Conservation (phyloP, 2,888 invertebrate genomes). For the Hypomecis atomaria region DNA sequence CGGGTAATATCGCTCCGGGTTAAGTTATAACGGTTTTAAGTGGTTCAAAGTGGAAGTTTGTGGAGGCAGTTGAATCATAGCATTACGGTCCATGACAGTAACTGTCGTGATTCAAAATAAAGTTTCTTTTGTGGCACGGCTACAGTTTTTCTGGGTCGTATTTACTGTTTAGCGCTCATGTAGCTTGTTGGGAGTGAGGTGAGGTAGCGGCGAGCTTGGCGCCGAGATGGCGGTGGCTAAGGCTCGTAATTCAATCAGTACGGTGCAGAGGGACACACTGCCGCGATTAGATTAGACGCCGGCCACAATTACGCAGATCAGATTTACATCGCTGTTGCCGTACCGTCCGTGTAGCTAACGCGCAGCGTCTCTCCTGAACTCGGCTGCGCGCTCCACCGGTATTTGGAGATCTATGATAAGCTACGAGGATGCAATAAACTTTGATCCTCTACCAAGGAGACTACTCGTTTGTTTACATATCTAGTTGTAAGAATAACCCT, state of each 20-base stretch:
- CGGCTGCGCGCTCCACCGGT: conserved; percentile 27
- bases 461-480: too few species aligned
- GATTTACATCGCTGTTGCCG: conserved; percentile 68
- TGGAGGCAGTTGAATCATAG: conserved; percentile 34
- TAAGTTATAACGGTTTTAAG: conserved; percentile 51
- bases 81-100: conserved; percentile 30
- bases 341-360: conserved; percentile 12
- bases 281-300: conserved; percentile 79
- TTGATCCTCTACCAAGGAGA: too few species aligned
- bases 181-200: conserved; percentile 14
- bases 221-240: conserved; percentile 44
- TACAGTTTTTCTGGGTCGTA: not conserved
- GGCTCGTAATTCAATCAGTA: conserved; percentile 77
- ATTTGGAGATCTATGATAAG: conserved; percentile 4
- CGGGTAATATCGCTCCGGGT: conserved; percentile 67
- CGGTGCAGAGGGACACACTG: conserved; percentile 76
- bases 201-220: conserved; percentile 20
- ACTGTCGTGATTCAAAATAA: conserved; percentile 23
- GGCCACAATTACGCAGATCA: conserved; percentile 82
- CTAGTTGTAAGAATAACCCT: too few species aligned
- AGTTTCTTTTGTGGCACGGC: conserved; percentile 10
- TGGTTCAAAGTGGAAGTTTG: conserved; percentile 38
- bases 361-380: conserved; percentile 14
- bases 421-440: too few species aligned
- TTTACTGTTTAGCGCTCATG: conserved; percentile 4